phyloP scores from a whole-genome alignment of 2,797 vertebrate genomes.

The Sus cebifrons region DNA sequence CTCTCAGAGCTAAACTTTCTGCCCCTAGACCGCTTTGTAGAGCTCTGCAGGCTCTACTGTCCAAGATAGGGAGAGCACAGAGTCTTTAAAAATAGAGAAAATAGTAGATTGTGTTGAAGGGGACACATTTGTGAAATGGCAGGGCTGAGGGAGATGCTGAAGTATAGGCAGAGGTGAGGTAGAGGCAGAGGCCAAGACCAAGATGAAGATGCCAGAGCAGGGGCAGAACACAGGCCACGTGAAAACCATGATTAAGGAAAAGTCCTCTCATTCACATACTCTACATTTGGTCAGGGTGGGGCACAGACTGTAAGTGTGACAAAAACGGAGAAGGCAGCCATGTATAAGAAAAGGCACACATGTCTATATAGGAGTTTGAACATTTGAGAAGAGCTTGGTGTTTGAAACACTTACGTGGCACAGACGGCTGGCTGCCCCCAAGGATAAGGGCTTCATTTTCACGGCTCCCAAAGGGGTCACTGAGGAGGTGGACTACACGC shows the following conservation, averaged over 20 bases:
- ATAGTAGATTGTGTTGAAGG: neutral
- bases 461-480: neutral
- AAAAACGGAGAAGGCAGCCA: neutral
- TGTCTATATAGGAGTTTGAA: neutral
- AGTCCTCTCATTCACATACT: neutral
- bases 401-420: neutral
- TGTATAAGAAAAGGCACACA: neutral
- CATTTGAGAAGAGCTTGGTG: neutral
- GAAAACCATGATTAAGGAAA: neutral
- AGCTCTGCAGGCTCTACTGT: neutral
- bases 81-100: neutral
- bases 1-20: neutral
- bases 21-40: neutral
- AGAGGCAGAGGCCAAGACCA: neutral
- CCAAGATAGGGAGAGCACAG: neutral
- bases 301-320: neutral
- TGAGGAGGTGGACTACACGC: neutral
- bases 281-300: neutral
- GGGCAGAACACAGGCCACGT: fast-evolving
- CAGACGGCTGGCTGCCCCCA: neutral
- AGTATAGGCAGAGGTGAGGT: neutral
- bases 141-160: neutral
- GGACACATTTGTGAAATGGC: neutral
- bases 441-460: neutral
- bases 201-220: neutral